Evolutionary conservation across 1,140 invertebrate genomes (phyloP).

Genomic region (Lordiphosa clarofinis): DNA sequence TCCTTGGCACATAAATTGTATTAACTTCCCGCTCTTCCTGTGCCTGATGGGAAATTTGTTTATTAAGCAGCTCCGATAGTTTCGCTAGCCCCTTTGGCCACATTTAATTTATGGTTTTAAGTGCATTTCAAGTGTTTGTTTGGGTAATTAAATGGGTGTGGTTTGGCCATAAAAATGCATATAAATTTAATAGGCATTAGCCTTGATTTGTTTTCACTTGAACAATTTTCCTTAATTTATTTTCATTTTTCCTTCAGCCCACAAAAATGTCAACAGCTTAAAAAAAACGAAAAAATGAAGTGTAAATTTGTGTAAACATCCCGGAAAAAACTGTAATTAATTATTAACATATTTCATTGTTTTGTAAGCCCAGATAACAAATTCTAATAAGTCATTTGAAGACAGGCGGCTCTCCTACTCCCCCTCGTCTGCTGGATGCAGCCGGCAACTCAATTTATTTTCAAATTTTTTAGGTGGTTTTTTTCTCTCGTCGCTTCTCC

Average conservation of each 20-base stretch:
- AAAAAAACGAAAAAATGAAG: conserved; percentile 28
- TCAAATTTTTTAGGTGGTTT: conserved; percentile 16
- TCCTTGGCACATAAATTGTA: conserved; percentile 71
- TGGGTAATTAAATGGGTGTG: conserved; percentile 75
- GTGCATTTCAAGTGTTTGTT: conserved; percentile 59
- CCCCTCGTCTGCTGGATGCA: conserved; percentile 7
- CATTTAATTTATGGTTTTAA: conserved; percentile 69
- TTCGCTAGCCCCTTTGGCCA: conserved; percentile 34
- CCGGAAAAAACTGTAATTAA: conserved; percentile 51
- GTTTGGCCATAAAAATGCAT: conserved; percentile 53
- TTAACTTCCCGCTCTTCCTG: conserved; percentile 29
- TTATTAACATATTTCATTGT: conserved; percentile 71
- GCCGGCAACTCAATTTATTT: conserved; percentile 52
- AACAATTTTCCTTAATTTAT: conserved; percentile 22
- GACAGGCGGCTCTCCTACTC: conserved; percentile 6
- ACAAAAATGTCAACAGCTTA: conserved; percentile 45
- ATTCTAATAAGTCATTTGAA: conserved; percentile 57
- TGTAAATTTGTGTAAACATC: conserved; percentile 43
- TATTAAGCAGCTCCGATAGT: conserved; percentile 73
- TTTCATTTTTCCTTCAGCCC: conserved; percentile 14
- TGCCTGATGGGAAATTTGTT: conserved; percentile 70
- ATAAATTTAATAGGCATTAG: conserved; percentile 61
- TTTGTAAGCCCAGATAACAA: conserved; percentile 52
- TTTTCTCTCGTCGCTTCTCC: conserved; percentile 12
- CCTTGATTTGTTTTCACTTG: conserved; percentile 66